These are phyloP conservation scores for Hiodon tergisus DNA, from an alignment of 2,113 vertebrate species.

Conservation along the genomic window DNA sequence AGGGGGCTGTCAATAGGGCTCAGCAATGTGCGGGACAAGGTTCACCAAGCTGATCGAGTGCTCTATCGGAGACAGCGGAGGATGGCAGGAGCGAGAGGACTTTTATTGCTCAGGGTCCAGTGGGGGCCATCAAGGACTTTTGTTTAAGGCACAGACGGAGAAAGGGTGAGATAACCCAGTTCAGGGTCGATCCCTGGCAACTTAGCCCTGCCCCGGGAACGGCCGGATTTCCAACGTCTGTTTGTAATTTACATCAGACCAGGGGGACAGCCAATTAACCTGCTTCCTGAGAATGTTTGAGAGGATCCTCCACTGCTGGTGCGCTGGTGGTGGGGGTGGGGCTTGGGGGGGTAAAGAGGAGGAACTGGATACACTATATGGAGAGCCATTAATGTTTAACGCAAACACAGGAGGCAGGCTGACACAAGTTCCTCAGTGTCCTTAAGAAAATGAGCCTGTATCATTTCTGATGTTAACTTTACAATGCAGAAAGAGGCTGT, in stretches of 20 bases:
- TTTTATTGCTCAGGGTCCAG: too few species aligned
- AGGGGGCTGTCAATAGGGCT: too few species aligned
- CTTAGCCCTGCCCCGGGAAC: background rate
- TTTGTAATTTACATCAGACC: background rate
- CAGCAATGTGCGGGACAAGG: too few species aligned
- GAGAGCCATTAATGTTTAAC: conserved; percentile 2
- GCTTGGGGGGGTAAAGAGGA: background rate
- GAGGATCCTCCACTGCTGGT: background rate
- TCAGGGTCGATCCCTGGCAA: background rate
- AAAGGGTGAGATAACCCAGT: conserved; percentile 5
- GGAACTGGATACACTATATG: conserved; percentile 1
- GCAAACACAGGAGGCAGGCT: background rate
- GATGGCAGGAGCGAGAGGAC: too few species aligned
- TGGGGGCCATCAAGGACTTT: background rate
- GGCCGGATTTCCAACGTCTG: background rate
- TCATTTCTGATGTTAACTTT: too few species aligned
- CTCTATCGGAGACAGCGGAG: too few species aligned
- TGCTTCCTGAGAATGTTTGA: conserved; percentile 5
- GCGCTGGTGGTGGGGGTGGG: background rate
- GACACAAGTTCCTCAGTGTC: background rate
- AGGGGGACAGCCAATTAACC: conserved; percentile 7
- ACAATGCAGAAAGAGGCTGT: too few species aligned
- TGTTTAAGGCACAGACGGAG: background rate
- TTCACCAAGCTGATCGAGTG: too few species aligned
- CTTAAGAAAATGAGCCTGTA: background rate